A percentile compares a stretch with the other conserved stretches of the same genome.
phyloP scores from a whole-genome alignment of 1,140 invertebrate genomes.

The Macrocentrus cingulum region DNA sequence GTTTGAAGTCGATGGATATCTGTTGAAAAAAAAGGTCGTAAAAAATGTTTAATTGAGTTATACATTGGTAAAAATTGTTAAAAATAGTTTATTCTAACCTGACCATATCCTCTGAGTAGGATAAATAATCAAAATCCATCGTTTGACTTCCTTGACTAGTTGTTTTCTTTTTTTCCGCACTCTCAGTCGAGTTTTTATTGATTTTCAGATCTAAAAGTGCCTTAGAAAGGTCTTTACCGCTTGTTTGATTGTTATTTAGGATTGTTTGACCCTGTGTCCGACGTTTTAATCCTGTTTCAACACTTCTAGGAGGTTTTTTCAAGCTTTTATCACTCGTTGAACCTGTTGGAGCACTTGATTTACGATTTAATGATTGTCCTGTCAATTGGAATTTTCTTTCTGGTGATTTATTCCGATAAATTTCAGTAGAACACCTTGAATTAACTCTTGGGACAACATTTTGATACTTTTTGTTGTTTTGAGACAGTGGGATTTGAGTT shows the following conservation, averaged over 20 bases:
- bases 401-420: conserved; percentile 1
- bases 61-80: not conserved
- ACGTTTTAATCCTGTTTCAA: not conserved
- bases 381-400: conserved; percentile 9
- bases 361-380: conserved; percentile 17
- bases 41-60: conserved; percentile 4
- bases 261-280: not conserved
- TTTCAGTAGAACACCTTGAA: conserved; percentile 21
- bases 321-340: conserved; percentile 18
- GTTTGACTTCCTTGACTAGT: conserved; percentile 51
- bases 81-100: conserved; percentile 35
- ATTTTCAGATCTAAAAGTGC: conserved; percentile 21
- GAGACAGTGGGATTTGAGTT: conserved; percentile 32
- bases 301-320: conserved; percentile 22
- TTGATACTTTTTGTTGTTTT: conserved; percentile 34
- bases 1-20: conserved; percentile 25
- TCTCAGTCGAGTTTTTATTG: conserved; percentile 10
- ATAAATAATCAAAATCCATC: conserved; percentile 36
- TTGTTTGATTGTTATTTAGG: conserved; percentile 11
- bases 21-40: not conserved
- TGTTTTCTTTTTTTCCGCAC: conserved; percentile 27
- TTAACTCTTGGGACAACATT: conserved; percentile 34
- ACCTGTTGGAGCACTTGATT: conserved; percentile 28
- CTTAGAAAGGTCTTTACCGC: conserved; percentile 22
- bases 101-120: conserved; percentile 42